Evolutionary conservation across 2,888 invertebrate species (phyloP).

Genomic region (Drosophila nigritarsus): DNA sequence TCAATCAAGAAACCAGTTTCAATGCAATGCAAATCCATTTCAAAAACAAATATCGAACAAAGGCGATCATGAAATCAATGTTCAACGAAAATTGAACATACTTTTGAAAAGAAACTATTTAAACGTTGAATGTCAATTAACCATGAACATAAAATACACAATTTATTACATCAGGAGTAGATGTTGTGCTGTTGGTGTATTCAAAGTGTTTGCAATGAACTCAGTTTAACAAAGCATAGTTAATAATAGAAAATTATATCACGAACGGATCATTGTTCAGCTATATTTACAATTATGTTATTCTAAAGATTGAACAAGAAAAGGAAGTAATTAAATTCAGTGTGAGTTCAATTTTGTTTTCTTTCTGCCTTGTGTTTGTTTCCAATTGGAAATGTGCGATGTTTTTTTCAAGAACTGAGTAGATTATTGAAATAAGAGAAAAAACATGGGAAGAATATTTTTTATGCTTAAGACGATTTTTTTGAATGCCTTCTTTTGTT

Average conservation of each 20-base stretch:
- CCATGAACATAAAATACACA: not conserved
- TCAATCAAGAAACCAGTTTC: constrained; percentile 61
- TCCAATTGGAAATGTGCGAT: not conserved
- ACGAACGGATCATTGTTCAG: not conserved
- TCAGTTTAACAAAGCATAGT: not conserved
- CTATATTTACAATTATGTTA: not conserved
- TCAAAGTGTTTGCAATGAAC: not conserved
- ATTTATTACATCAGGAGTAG: not conserved
- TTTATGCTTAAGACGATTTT: too few relatives aligned
- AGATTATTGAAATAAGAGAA: not conserved
- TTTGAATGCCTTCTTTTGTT: too few relatives aligned
- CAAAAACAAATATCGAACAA: constrained; percentile 21
- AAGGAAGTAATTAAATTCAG: not conserved
- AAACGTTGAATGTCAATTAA: constrained; percentile 3
- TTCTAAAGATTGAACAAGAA: not conserved
- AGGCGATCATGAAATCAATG: constrained; percentile 15
- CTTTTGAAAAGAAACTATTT: constrained; percentile 19
- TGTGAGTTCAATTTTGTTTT: not conserved
- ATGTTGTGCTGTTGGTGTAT: not conserved
- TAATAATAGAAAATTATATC: not conserved
- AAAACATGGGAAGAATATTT: not conserved
- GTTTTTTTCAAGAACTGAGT: too few relatives aligned
- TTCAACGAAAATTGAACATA: too few relatives aligned
- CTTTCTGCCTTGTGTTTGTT: too few relatives aligned
- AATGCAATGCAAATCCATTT: constrained; percentile 54